phyloP scores from a whole-genome alignment of 2,888 invertebrate genomes.

The Macroteleia sp. region DNA sequence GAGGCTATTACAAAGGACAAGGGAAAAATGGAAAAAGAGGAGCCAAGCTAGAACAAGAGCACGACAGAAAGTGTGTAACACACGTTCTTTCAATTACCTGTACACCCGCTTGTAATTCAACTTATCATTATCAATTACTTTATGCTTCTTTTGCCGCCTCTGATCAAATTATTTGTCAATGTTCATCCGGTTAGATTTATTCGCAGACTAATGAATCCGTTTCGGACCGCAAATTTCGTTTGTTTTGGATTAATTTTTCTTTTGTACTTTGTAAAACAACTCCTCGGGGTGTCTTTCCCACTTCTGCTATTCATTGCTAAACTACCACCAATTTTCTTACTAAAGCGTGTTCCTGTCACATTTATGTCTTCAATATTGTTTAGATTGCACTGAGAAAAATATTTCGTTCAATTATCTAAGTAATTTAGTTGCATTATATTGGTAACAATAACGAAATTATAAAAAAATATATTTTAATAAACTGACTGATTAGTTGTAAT shows the following conservation, averaged over 20 bases:
- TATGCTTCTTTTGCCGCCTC: conserved; percentile 13
- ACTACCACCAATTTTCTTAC: too few species aligned
- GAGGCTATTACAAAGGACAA: conserved; percentile 52
- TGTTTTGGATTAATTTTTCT: too few species aligned
- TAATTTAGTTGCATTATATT: too few species aligned
- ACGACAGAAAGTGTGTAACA: conserved; percentile 50
- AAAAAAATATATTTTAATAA: too few species aligned
- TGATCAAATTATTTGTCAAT: conserved; percentile 32
- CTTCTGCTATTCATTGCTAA: too few species aligned
- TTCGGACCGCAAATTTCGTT: conserved; percentile 2
- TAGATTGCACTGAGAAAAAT: too few species aligned
- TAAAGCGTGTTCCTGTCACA: too few species aligned
- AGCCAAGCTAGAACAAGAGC: neutral
- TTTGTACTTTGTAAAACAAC: neutral
- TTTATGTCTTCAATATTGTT: too few species aligned
- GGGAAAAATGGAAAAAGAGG: conserved; percentile 39
- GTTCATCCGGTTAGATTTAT: conserved; percentile 3
- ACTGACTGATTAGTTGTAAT: too few species aligned
- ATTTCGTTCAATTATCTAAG: too few species aligned
- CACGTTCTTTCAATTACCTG: conserved; percentile 63
- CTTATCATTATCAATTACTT: conserved; percentile 58
- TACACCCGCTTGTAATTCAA: conserved; percentile 44
- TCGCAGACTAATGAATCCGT: neutral
- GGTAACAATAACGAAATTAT: too few species aligned
- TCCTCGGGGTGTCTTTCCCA: too few species aligned